Percentiles rank a stretch among this genome's conserved stretches.
These are phyloP conservation scores for Meloidogyne exigua DNA, from an alignment of 1,140 invertebrate species.

Conservation along the genomic window DNA sequence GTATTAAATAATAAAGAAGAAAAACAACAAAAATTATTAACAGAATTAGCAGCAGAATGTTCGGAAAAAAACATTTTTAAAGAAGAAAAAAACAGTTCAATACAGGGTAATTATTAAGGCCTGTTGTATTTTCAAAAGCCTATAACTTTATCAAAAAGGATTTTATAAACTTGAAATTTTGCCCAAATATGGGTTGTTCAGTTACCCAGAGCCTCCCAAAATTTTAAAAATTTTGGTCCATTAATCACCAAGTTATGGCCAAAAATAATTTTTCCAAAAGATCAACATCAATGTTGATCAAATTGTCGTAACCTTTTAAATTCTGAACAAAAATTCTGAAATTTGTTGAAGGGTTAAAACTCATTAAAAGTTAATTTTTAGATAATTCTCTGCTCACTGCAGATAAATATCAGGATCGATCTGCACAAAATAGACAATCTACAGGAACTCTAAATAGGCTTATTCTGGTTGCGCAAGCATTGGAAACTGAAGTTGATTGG, in stretches of 20 bases:
- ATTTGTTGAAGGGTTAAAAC: too few species aligned
- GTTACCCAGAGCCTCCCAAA: too few species aligned
- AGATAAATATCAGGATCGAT: conserved; percentile 19
- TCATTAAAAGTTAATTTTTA: not conserved
- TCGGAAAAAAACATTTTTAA: not conserved
- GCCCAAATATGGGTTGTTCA: too few species aligned
- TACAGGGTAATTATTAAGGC: too few species aligned
- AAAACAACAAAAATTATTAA: not conserved
- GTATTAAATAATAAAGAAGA: not conserved
- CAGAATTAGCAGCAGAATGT: not conserved
- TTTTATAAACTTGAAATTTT: too few species aligned
- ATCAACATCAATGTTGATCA: not conserved
- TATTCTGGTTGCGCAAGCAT: conserved; percentile 60
- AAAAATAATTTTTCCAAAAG: not conserved
- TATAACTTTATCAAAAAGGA: too few species aligned
- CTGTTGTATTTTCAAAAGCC: too few species aligned
- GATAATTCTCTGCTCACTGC: conserved; percentile 15
- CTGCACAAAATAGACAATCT: conserved; percentile 39
- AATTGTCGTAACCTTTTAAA: too few species aligned
- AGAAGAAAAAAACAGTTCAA: not conserved
- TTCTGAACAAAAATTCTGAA: too few species aligned
- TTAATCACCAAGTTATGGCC: too few species aligned
- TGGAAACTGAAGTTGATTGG: conserved; percentile 58
- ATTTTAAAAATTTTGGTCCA: too few species aligned
- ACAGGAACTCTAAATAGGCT: conserved; percentile 60